Evolutionary conservation across 2,797 vertebrate species (phyloP), one percentile per base, ranked within the genome.

Genomic region (Oreochromis mossambicus): DNA sequence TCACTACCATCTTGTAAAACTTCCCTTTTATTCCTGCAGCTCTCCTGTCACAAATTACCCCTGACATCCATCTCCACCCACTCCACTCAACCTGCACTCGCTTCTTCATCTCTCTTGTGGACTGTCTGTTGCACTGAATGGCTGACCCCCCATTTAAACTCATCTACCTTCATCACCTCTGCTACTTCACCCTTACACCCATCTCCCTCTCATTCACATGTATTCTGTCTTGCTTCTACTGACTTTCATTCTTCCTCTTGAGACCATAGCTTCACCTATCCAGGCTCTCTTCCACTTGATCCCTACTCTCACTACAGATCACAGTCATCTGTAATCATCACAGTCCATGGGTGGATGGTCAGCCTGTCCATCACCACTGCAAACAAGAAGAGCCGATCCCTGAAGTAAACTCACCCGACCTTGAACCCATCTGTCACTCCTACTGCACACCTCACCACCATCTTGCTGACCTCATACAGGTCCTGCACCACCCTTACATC

Each of bases 41-140:
- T 36, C 58, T 63, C 32, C 32, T 63, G 32, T n/a, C 58, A 36
- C 58, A 63, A 36, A 63, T 63, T n/a, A 63, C 32, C 58, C 17
- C 58, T 36, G 58, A 63, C 58, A 63, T 1, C 19, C 32, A 12
- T 12, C 17, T 63, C 15, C 29, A 58, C 8, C 14, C 55, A 32
- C 55, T 58, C 55, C 26, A 58, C 15, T 26, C 29, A 2, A 34
- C 29, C 56, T 61, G 56, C 56, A 19, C 29, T 63, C 32, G 3
- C 32, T 36, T 63, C 58, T 63, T n/a, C 4, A 63, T n/a, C 58
- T 36, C 32, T 63, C 1, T 63, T 36, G 58, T 36, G 26, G 4
- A 56, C 26, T 29, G 13, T 56, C 24, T 56, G 54, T 15, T 8
- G 13, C 54, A 61, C 56, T 61, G 32, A 61, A 61, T 61, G 56